A percentile compares a stretch with the other conserved stretches of the same genome.
Conservation (phyloP, 2,113 vertebrate species). For the Hyaena hyaena region DNA sequence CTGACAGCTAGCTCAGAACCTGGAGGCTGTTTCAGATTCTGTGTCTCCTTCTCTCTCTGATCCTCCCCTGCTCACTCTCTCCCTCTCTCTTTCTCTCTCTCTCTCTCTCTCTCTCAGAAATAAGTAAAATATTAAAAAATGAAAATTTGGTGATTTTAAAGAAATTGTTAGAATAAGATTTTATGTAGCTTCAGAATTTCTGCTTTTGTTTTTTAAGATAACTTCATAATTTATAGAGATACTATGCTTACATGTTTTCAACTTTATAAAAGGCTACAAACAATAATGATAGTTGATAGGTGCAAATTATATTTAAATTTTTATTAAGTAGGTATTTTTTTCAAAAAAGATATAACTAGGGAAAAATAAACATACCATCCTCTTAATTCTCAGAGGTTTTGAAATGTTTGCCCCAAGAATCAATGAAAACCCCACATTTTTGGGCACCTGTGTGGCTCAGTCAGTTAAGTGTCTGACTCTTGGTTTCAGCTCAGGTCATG, state of each 20-base stretch:
- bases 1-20: no score
- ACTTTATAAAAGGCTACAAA: not conserved
- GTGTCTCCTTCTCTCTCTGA: no score
- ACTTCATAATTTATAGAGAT: not conserved
- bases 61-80: no score
- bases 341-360: not conserved
- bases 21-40: no score
- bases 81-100: no score
- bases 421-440: not conserved
- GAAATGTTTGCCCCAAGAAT: not conserved
- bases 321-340: not conserved
- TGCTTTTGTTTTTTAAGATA: not conserved
- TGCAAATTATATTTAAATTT: not conserved
- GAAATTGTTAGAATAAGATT: not conserved
- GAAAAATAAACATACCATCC: not conserved
- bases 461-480: no score
- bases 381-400: not conserved
- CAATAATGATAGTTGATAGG: not conserved
- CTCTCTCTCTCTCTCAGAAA: no score
- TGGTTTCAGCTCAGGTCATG: no score
- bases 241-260: not conserved
- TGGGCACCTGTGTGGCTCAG: not conserved
- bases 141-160: not conserved
- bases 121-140: no score
- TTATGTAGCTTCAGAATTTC: not conserved